Evolutionary conservation across 2,113 vertebrate species (phyloP).

Genomic region (Brachirus orientalis): DNA sequence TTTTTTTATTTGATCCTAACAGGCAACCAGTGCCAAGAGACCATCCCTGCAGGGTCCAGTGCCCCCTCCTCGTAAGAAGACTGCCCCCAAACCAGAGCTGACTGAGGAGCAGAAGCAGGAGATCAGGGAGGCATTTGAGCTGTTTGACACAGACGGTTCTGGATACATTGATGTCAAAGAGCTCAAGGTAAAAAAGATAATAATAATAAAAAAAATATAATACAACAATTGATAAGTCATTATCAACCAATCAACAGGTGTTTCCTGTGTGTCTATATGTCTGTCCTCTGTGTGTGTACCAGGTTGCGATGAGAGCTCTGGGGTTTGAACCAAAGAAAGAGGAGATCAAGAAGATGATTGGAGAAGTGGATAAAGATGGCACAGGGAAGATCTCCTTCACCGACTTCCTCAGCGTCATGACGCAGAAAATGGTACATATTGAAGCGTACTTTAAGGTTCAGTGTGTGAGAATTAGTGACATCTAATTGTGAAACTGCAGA

Average conservation of each 20-base stretch:
- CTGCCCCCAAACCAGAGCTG: slow-evolving; percentile 85
- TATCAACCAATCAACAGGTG: not conserved
- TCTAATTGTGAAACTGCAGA: too few relatives aligned
- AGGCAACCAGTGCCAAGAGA: slow-evolving; percentile 87
- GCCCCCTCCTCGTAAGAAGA: slow-evolving; percentile 84
- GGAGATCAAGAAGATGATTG: slow-evolving; percentile 92
- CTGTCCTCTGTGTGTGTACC: not conserved
- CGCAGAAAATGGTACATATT: slow-evolving; percentile 90
- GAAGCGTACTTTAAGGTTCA: not conserved
- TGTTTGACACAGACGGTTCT: slow-evolving; percentile 89
- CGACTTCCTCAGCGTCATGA: slow-evolving; percentile 91
- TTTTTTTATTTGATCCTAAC: not conserved
- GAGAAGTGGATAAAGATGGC: slow-evolving; percentile 90
- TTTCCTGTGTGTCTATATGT: not conserved
- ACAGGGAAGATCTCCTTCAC: slow-evolving; percentile 90
- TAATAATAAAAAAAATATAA: too few relatives aligned
- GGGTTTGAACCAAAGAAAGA: slow-evolving; percentile 96
- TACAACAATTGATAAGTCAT: not conserved
- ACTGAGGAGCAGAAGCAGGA: slow-evolving; percentile 91
- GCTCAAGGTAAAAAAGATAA: slow-evolving; percentile 87
- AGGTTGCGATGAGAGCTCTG: slow-evolving; percentile 95
- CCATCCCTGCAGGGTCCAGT: slow-evolving; percentile 76
- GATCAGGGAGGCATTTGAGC: slow-evolving; percentile 92
- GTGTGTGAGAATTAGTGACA: not conserved
- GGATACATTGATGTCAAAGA: slow-evolving; percentile 91